Evolutionary conservation across 2,113 vertebrate species (phyloP), one percentile per base, ranked within the genome.

Genomic region (Pyrgilauda ruficollis): DNA sequence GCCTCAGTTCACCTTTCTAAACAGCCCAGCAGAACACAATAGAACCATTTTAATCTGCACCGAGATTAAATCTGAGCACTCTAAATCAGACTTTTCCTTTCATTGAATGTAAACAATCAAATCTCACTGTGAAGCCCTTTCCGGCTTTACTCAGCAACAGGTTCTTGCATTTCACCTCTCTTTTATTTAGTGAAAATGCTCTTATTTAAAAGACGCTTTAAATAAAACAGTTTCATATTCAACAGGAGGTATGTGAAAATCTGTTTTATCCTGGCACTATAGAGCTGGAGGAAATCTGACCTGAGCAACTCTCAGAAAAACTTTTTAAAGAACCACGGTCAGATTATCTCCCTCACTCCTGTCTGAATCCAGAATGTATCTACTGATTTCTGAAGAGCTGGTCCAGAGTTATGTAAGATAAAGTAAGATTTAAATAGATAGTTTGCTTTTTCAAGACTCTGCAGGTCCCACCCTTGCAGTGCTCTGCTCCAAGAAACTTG

Each of bases 41-140:
- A 96, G 95, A 87, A 87, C 95, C 94, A 93, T 98, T 98, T 97
- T 97, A 97, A 98, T 96, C 97, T 95, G 73, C 75, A 76, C 81
- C 20, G 77, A 98, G 98, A 98, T 98, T 98, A 98, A 97, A 98
- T 98, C 98, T 98, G 97, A 98, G 95, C 69, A 91, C 92, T 97
- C 96, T 87, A 96, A 97, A 94, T 98, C 97, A 98, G 97, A 98
- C 97, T 98, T 98, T 98, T 98, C 98, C 98, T 98, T 98, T 98
- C 97, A 98, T 97, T 98, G 97, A 98, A 96, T 94, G 95, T 97
- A 98, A 98, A 98, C 98, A 98, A 98, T 98, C 94, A 98, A 98
- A 98, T 97, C 97, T 98, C 95, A 97, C 96, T 92, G 89, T 95
- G 96, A 98, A 98, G 89, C 90, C 97, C 93, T 98, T 98, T 98